Percentiles rank a stretch among this genome's conserved stretches.
Evolutionary conservation across 2,797 vertebrate species (phyloP).

Genomic region (Micromesistius poutassou): DNA sequence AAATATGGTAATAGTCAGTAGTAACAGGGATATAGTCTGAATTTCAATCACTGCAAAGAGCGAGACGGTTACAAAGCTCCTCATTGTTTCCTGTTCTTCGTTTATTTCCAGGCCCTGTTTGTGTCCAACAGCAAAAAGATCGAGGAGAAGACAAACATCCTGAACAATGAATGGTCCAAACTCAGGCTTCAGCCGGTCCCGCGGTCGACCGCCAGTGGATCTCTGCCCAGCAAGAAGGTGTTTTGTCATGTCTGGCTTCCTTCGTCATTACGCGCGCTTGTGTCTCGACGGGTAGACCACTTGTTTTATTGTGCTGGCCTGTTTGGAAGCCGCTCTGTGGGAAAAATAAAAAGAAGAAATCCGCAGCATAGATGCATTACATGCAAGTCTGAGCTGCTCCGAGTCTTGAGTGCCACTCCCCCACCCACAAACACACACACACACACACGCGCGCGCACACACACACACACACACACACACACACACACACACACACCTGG

Average conservation of each 20-base stretch:
- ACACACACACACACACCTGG: background rate
- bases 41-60: too few species aligned
- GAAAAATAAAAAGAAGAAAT: too few species aligned
- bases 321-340: background rate
- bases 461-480: background rate
- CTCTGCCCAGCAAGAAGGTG: conserved; percentile 85
- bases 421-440: background rate
- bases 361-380: background rate
- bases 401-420: background rate
- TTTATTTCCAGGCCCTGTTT: conserved; percentile 80
- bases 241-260: conserved; percentile 7
- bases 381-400: background rate
- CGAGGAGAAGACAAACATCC: conserved; percentile 82
- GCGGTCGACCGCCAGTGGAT: conserved; percentile 75
- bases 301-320: background rate
- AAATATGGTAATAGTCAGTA: background rate
- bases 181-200: conserved; percentile 88
- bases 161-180: conserved; percentile 91
- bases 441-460: too few species aligned
- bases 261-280: too few species aligned
- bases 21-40: too few species aligned
- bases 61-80: background rate
- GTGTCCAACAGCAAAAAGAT: conserved; percentile 90
- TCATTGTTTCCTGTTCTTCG: conserved; percentile 13
- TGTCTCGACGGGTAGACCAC: too few species aligned